Percentiles rank a stretch among this genome's conserved stretches.
Conservation (phyloP, 2,797 vertebrate genomes). For the Coreius guichenoti region DNA sequence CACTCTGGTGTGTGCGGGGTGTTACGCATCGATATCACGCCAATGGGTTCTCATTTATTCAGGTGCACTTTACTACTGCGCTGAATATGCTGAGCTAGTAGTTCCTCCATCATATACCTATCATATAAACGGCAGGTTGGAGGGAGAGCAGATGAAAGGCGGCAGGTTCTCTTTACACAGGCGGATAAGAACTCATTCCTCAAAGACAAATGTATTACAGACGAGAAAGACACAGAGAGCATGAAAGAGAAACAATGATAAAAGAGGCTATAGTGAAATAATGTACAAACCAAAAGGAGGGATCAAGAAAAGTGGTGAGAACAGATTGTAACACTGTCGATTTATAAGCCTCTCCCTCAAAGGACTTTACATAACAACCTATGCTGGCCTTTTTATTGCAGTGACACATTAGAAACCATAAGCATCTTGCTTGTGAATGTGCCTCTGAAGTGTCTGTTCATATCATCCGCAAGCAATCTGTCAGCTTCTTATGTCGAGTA, state of each 20-base stretch:
- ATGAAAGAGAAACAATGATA: background rate
- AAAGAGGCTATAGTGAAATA: slow-evolving; percentile 8
- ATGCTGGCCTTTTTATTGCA: background rate
- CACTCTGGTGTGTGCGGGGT: background rate
- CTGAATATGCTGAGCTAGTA: slow-evolving; percentile 41
- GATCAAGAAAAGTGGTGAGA: slow-evolving; percentile 11
- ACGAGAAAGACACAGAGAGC: slow-evolving; percentile 10
- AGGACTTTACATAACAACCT: background rate
- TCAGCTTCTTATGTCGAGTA: background rate
- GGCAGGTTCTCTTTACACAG: slow-evolving; percentile 14
- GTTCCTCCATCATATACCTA: slow-evolving; percentile 45
- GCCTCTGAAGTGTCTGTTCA: background rate
- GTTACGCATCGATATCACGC: background rate
- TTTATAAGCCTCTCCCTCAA: background rate
- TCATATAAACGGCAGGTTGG: background rate
- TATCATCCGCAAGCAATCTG: background rate
- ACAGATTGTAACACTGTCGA: background rate
- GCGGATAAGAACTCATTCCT: slow-evolving; percentile 53
- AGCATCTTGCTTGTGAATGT: background rate
- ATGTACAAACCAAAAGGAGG: background rate
- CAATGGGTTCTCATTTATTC: slow-evolving; percentile 40
- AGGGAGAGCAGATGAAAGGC: background rate
- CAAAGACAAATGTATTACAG: slow-evolving; percentile 38
- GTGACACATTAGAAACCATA: background rate
- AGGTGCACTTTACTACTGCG: slow-evolving; percentile 15